Conservation (phyloP, 2,113 vertebrate species). For the Cavia aperea region DNA sequence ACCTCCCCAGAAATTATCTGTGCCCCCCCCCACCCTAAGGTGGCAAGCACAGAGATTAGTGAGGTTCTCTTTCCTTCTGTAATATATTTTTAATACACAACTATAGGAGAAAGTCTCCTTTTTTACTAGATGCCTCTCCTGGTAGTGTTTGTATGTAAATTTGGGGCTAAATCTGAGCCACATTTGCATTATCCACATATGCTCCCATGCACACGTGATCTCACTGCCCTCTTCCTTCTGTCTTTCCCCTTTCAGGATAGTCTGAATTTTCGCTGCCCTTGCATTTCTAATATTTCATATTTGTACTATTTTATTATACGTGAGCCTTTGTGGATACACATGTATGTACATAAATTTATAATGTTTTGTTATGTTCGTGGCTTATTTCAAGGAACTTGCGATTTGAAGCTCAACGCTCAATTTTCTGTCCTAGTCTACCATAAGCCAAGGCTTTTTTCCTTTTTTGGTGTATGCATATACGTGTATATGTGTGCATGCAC, state of each 20-base stretch:
- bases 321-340: neutral
- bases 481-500: neutral
- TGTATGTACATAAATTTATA: neutral
- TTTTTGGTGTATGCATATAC: neutral
- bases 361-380: neutral
- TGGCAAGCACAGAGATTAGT: neutral
- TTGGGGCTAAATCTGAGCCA: neutral
- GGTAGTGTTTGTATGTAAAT: neutral
- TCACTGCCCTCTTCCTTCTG: neutral
- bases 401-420: neutral
- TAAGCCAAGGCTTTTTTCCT: neutral
- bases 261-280: neutral
- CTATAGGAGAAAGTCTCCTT: neutral
- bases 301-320: neutral
- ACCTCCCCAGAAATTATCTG: neutral
- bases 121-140: neutral
- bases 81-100: neutral
- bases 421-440: neutral
- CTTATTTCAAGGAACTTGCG: neutral
- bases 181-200: neutral
- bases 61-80: neutral
- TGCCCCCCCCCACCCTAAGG: neutral
- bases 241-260: neutral
- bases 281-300: neutral
- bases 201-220: neutral